Evolutionary conservation across 1,140 invertebrate genomes (phyloP).

Genomic region (Reticulitermes speratus): DNA sequence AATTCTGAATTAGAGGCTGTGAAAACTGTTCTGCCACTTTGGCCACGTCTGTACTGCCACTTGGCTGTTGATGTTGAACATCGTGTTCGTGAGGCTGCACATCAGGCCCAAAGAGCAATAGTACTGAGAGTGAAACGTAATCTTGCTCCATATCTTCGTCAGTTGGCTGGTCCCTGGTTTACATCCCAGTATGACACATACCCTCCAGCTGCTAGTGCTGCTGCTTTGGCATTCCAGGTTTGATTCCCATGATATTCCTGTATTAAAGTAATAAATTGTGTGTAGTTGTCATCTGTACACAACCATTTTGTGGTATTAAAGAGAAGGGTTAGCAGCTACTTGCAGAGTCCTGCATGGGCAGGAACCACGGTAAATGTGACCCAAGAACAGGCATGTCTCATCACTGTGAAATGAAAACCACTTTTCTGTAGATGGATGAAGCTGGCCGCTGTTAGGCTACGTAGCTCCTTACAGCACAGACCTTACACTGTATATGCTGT

Average conservation of each 20-base stretch:
- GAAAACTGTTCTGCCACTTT: constrained; percentile 69
- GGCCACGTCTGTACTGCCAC: constrained; percentile 73
- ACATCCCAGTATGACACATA: constrained; percentile 79
- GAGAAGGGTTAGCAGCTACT: too few species aligned
- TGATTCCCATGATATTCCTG: constrained; percentile 8
- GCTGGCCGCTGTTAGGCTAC: too few species aligned
- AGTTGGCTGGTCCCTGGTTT: constrained; percentile 66
- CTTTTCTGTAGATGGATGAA: too few species aligned
- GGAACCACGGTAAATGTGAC: too few species aligned
- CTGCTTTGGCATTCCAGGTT: constrained; percentile 67
- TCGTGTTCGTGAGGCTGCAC: constrained; percentile 73
- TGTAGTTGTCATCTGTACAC: too few species aligned
- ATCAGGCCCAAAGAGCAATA: constrained; percentile 65
- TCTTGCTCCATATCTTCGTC: constrained; percentile 75
- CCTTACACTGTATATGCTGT: too few species aligned
- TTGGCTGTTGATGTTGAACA: constrained; percentile 74
- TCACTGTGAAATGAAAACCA: too few species aligned
- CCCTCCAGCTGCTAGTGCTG: constrained; percentile 72
- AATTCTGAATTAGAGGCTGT: constrained; percentile 59
- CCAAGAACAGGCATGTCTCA: too few species aligned
- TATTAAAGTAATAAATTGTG: too few species aligned
- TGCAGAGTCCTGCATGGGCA: too few species aligned
- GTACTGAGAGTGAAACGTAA: constrained; percentile 66
- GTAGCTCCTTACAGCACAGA: too few species aligned
- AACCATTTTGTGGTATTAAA: too few species aligned